These are phyloP conservation scores for Rhineura floridana DNA, from an alignment of 2,113 vertebrate genomes.

Conservation along the genomic window DNA sequence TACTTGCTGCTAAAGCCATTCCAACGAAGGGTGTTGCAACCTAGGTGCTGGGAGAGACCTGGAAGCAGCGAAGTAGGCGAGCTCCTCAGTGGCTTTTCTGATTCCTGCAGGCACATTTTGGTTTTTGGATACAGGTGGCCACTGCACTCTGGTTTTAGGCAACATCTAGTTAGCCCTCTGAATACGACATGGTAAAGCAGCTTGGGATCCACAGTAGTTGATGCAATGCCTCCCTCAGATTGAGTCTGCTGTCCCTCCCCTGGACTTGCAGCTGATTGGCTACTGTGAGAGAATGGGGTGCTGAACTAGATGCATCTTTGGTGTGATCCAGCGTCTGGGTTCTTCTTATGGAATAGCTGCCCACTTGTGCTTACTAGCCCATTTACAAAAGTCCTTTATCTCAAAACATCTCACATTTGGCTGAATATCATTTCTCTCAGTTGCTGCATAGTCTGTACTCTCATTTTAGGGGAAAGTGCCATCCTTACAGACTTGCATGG, in stretches of 20 bases:
- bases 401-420: not conserved
- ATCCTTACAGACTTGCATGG: not conserved
- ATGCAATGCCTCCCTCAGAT: not conserved
- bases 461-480: not conserved
- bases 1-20: too few relatives aligned
- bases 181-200: not conserved
- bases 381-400: not conserved
- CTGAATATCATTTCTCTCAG: not conserved
- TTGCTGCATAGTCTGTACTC: not conserved
- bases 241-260: not conserved
- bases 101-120: not conserved
- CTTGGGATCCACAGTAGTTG: not conserved
- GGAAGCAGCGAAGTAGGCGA: too few relatives aligned
- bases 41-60: too few relatives aligned
- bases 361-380: not conserved
- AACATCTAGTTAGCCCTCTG: not conserved
- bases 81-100: not conserved
- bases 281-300: too few relatives aligned
- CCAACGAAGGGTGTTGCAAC: too few relatives aligned
- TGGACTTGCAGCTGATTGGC: not conserved
- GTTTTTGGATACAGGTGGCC: not conserved
- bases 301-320: too few relatives aligned
- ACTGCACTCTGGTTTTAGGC: too few relatives aligned
- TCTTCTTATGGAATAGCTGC: not conserved
- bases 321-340: too few relatives aligned